A percentile compares a stretch with the other conserved stretches of the same genome.
Conservation (phyloP, 2,113 vertebrate genomes). For the Calyptommatus sinebrachiatus region DNA sequence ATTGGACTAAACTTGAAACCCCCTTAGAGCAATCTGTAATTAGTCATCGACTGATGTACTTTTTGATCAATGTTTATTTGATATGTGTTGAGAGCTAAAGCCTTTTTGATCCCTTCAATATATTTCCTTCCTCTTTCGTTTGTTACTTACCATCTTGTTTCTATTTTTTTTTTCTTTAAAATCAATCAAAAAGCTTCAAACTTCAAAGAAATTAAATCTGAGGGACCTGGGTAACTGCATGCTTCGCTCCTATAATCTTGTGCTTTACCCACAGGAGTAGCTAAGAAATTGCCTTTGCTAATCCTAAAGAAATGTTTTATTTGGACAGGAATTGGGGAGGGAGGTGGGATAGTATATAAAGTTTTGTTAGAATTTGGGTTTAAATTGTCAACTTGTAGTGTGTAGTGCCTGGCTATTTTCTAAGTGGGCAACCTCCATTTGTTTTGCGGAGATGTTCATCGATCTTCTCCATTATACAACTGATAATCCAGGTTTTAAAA, state of each 20-base stretch:
- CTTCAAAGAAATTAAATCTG: slow-evolving; percentile 25
- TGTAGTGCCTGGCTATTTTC: no score
- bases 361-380: neutral
- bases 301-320: neutral
- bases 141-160: slow-evolving; percentile 11
- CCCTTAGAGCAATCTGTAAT: slow-evolving; percentile 21
- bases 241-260: neutral
- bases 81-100: slow-evolving; percentile 22
- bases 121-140: slow-evolving; percentile 17
- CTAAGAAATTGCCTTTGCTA: neutral
- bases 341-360: neutral
- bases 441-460: no score
- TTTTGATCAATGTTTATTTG: slow-evolving; percentile 23
- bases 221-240: neutral
- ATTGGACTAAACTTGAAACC: neutral
- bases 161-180: slow-evolving; percentile 13
- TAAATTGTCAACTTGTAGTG: neutral
- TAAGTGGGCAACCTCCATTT: no score
- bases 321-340: neutral
- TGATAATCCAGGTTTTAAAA: no score
- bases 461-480: no score
- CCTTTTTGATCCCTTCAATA: slow-evolving; percentile 3
- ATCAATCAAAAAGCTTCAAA: slow-evolving; percentile 14
- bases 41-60: slow-evolving; percentile 17
- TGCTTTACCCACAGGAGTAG: neutral